A percentile compares a stretch with the other conserved stretches of the same genome.
phyloP scores from a whole-genome alignment of 2,797 vertebrate species.

The Manis javanica region DNA sequence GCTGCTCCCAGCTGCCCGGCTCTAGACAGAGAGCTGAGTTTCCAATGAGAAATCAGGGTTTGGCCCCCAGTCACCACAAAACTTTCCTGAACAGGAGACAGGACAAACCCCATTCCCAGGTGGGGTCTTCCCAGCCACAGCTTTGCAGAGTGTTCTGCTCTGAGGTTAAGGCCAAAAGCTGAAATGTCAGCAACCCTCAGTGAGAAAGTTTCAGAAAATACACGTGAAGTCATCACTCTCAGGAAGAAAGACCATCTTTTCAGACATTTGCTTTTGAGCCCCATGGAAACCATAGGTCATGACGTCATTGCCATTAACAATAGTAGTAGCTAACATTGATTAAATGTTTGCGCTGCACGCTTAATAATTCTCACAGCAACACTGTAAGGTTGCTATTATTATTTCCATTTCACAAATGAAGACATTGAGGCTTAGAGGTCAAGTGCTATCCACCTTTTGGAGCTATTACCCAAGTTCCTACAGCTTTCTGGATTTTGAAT shows the following conservation, averaged over 20 bases:
- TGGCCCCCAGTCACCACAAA: not conserved
- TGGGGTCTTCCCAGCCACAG: not conserved
- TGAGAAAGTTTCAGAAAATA: conserved; percentile 49
- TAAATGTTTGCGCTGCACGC: accelerated
- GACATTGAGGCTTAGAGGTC: not conserved
- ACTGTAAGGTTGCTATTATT: accelerated
- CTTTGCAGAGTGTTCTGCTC: not conserved
- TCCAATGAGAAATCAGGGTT: not conserved
- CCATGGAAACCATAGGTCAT: accelerated
- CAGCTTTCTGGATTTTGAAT: not conserved
- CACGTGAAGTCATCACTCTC: not conserved
- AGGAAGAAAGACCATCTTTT: not conserved
- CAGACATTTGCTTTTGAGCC: not conserved
- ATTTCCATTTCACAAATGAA: not conserved
- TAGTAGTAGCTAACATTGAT: no score
- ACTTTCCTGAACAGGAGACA: not conserved
- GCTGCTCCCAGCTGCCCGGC: not conserved
- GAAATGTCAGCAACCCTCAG: not conserved
- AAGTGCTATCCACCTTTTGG: no score
- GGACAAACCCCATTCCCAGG: not conserved
- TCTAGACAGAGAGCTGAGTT: not conserved
- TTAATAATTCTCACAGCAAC: accelerated
- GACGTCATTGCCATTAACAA: no score
- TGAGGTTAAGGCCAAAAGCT: not conserved
- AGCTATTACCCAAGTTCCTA: not conserved